Evolutionary conservation across 2,888 invertebrate species (phyloP).

Genomic region (Deilephila porcellus): DNA sequence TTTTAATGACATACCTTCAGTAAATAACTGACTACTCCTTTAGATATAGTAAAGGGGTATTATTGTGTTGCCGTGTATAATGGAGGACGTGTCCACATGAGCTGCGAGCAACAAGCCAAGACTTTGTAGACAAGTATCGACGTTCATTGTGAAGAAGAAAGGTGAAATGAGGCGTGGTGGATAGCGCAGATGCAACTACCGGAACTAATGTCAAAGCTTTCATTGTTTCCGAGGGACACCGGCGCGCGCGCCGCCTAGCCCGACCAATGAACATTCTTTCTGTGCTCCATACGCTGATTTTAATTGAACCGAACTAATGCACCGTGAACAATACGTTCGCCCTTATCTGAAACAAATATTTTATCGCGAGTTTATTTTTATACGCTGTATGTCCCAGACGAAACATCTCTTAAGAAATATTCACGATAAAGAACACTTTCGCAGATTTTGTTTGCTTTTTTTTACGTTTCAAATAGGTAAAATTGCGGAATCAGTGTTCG

Average conservation of each 20-base stretch:
- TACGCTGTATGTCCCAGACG: not conserved
- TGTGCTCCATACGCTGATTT: slow-evolving; percentile 53
- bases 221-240: slow-evolving; percentile 62
- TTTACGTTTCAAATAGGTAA: not conserved
- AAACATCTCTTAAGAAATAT: not conserved
- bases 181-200: slow-evolving; percentile 61
- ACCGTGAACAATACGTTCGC: slow-evolving; percentile 37
- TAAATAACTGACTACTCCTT: not conserved
- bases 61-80: not conserved
- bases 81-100: slow-evolving; percentile 9
- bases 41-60: not conserved
- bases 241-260: slow-evolving; percentile 50
- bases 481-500: not conserved
- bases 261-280: slow-evolving; percentile 54
- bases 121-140: slow-evolving; percentile 26
- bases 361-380: slow-evolving; percentile 27
- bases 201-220: slow-evolving; percentile 74
- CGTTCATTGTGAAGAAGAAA: slow-evolving; percentile 54
- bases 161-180: slow-evolving; percentile 66
- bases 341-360: slow-evolving; percentile 12
- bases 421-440: not conserved
- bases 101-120: slow-evolving; percentile 21
- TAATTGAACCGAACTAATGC: slow-evolving; percentile 60
- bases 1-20: too few species aligned
- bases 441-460: not conserved